These are phyloP conservation scores for Leuciscus idus DNA, from an alignment of 2,113 vertebrate species.

Conservation along the genomic window DNA sequence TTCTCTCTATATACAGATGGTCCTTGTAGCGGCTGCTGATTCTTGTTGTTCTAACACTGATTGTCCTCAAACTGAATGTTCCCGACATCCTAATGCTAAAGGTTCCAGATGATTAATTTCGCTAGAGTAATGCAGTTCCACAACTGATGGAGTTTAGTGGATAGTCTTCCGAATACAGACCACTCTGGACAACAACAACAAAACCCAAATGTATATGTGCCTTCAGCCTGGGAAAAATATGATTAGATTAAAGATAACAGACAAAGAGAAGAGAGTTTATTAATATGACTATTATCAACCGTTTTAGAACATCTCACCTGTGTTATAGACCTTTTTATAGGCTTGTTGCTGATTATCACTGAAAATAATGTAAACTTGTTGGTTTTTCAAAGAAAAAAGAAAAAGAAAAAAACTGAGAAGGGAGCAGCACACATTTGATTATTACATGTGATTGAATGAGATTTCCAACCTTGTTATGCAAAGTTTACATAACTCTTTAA, in stretches of 20 bases:
- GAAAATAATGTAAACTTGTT: no score
- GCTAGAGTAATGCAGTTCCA: not conserved
- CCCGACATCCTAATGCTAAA: not conserved
- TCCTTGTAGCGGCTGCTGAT: not conserved
- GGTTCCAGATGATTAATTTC: not conserved
- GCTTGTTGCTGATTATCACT: no score
- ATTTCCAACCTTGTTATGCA: not conserved
- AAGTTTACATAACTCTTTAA: no score
- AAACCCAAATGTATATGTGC: not conserved
- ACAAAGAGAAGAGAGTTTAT: not conserved
- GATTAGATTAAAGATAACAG: not conserved
- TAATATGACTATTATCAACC: not conserved
- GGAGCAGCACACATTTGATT: no score
- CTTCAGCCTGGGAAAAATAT: not conserved
- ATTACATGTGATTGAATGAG: not conserved
- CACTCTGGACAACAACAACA: not conserved
- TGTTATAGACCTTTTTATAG: no score
- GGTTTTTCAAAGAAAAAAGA: no score
- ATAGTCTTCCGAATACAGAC: not conserved
- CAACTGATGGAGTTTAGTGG: not conserved
- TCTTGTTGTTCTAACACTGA: constrained; percentile 16
- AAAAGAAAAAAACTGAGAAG: no score
- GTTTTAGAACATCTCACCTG: no score
- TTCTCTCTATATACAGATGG: not conserved
- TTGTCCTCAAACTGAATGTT: not conserved